phyloP scores from a whole-genome alignment of 2,797 vertebrate species.

The Danio jaintianensis region DNA sequence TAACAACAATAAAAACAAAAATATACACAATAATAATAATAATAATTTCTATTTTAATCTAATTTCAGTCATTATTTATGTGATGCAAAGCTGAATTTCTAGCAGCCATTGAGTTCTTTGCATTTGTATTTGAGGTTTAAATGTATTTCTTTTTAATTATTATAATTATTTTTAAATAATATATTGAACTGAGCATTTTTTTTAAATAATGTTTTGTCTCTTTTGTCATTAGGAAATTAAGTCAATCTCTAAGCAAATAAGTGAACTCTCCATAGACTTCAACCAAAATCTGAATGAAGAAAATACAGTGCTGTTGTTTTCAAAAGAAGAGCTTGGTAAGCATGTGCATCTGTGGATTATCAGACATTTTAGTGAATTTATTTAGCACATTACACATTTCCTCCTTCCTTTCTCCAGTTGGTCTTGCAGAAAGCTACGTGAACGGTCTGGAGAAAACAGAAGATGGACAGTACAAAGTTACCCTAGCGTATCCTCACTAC shows the following conservation, averaged over 20 bases:
- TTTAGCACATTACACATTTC: neutral
- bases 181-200: too few relatives aligned
- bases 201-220: too few relatives aligned
- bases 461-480: slow-evolving; percentile 83
- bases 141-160: too few relatives aligned
- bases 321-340: slow-evolving; percentile 86
- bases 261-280: slow-evolving; percentile 93
- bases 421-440: slow-evolving; percentile 88
- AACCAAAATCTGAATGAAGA: slow-evolving; percentile 95
- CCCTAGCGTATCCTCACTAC: slow-evolving; percentile 93
- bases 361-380: neutral
- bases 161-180: too few relatives aligned
- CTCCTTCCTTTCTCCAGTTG: slow-evolving; percentile 73
- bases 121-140: too few relatives aligned
- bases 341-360: neutral
- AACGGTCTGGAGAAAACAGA: slow-evolving; percentile 83
- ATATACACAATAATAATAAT: too few relatives aligned
- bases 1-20: too few relatives aligned
- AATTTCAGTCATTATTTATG: too few relatives aligned
- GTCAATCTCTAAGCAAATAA: slow-evolving; percentile 86
- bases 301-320: slow-evolving; percentile 84
- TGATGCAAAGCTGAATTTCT: too few relatives aligned
- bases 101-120: too few relatives aligned
- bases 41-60: too few relatives aligned
- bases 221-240: slow-evolving; percentile 83